Conservation (phyloP, 2,797 vertebrate species). For the Adelosebastes latens region DNA sequence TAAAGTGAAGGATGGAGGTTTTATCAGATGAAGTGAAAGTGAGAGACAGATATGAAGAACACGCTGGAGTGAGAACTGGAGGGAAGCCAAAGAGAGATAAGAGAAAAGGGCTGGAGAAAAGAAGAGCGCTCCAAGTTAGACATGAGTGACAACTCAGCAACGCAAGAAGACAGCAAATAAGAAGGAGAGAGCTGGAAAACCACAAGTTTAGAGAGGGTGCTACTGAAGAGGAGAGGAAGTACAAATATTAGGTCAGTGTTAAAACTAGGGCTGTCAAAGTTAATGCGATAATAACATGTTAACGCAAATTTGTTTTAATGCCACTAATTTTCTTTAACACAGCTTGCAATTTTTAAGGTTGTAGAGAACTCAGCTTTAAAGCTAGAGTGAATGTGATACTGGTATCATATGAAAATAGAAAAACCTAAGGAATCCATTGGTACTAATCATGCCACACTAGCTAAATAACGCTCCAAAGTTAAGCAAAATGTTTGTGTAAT, state of each 20-base stretch:
- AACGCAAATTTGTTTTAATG: no score
- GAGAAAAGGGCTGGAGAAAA: neutral
- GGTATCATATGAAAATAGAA: no score
- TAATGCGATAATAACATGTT: no score
- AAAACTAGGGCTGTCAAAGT: no score
- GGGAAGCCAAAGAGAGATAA: neutral
- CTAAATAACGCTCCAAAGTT: no score
- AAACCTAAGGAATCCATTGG: no score
- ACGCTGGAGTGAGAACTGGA: neutral
- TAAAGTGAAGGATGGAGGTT: neutral
- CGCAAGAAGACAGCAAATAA: neutral
- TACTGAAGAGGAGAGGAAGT: neutral
- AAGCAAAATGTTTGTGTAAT: no score
- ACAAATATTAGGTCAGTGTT: neutral
- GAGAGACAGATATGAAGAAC: neutral
- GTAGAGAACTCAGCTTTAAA: no score
- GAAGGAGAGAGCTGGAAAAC: neutral
- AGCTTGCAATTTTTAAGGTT: no score
- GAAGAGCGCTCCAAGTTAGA: neutral
- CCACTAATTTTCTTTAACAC: no score
- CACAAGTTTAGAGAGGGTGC: neutral
- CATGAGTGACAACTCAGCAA: neutral
- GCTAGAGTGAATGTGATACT: no score
- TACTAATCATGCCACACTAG: no score
- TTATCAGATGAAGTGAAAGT: neutral